A percentile compares a stretch with the other conserved stretches of the same genome.
Evolutionary conservation across 2,888 invertebrate genomes (phyloP).

Genomic region (Sthenelais limicola): DNA sequence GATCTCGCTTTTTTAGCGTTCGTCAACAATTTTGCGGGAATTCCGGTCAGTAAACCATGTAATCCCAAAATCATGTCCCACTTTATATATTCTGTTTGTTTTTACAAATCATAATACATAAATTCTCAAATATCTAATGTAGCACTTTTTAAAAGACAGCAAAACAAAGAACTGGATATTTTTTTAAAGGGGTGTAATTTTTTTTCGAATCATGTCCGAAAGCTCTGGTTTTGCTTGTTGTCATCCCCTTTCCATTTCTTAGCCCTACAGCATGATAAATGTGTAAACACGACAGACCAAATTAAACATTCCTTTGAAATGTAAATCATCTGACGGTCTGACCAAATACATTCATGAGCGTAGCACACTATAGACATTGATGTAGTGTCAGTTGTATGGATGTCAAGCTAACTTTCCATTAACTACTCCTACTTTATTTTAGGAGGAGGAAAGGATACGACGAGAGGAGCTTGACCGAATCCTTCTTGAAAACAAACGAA

Average conservation of each 20-base stretch:
- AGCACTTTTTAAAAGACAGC: no score
- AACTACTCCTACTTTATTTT: constrained; percentile 69
- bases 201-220: constrained; percentile 1
- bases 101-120: no score
- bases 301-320: constrained; percentile 1
- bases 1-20: constrained; percentile 2
- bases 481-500: constrained; percentile 97
- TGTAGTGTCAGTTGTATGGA: constrained; percentile 24
- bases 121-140: no score
- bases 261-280: constrained; percentile 28
- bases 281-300: constrained; percentile 1
- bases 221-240: constrained; percentile 35
- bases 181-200: no score
- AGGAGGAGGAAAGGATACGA: constrained; percentile 98
- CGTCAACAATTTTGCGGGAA: constrained; percentile 1
- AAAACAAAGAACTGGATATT: no score
- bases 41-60: constrained; percentile 35
- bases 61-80: no score
- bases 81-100: no score
- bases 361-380: constrained; percentile 30
- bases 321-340: constrained; percentile 7
- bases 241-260: constrained; percentile 5
- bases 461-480: constrained; percentile 95
- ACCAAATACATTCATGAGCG: constrained; percentile 7
- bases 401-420: not conserved